Evolutionary conservation across 2,888 invertebrate genomes (phyloP), one percentile per base, ranked within the genome.

Genomic region (Hydropsyche betteni): DNA sequence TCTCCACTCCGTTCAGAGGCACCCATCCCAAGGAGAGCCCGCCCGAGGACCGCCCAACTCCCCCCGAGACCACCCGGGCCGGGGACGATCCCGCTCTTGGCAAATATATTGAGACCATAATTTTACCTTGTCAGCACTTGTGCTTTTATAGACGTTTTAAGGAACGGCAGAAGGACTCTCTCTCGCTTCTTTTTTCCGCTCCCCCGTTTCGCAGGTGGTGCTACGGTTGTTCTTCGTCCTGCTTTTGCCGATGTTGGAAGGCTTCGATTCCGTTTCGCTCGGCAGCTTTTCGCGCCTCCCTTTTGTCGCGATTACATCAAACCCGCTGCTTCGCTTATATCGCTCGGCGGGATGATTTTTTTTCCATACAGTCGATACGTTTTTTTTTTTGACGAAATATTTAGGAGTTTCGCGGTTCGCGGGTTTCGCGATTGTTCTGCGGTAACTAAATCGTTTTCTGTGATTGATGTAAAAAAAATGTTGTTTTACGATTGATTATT

Each of bases 71-170:
- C 34, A 5, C 34, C 69, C 58, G 36, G 51, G 34, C 73, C 61
- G 33, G 73, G 68, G 75, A 69, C 76, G 74, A 64, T 75, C 74
- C 72, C 75, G 53, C 73, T 71, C 77, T 73, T 55, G 76, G 77
- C 76, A 78, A 79, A 79, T 78, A 78, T 79, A 79, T 79, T 77
- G 78, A 77, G 79, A 80, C 80, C 74, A 79, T 80, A 80, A 80
- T 79, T 79, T 79, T 75, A 77, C 79, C 78, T 79, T 79, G 80
- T 80, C 80, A 80, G 79, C 80, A 79, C 80, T 78, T 76, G 80
- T 75, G 76, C 80, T 78, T 77, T 78, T 77, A 77, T 76, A 77
- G 78, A 78, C 78, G 74, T 76, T 77, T 77, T 75, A 75, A 76
- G 75, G 75, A 78, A 78, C 76, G 76, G 52, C 75, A 76, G 72